phyloP scores from a whole-genome alignment of 2,888 invertebrate genomes.

The Spilosoma lubricipeda region DNA sequence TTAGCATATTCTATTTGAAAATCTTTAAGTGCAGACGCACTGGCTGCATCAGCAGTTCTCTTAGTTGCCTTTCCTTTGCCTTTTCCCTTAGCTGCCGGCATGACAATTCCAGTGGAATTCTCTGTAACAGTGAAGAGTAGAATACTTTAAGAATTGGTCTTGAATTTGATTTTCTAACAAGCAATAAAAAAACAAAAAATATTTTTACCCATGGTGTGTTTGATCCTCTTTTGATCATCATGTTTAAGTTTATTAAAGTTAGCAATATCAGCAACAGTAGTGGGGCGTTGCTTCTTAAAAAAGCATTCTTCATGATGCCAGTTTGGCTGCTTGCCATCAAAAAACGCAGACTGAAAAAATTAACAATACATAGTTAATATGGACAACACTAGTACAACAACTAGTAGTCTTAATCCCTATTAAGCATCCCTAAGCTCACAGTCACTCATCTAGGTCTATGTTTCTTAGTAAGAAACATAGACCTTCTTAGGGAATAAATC shows the following conservation, averaged over 20 bases:
- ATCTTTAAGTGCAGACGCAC: slow-evolving; percentile 83
- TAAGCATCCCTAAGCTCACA: not conserved
- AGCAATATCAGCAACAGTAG: slow-evolving; percentile 91
- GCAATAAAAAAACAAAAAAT: not conserved
- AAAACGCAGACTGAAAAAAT: slow-evolving; percentile 90
- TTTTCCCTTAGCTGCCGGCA: slow-evolving; percentile 81
- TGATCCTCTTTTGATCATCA: slow-evolving; percentile 94
- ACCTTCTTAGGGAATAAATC: too few relatives aligned
- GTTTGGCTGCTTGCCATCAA: slow-evolving; percentile 94
- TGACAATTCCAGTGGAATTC: slow-evolving; percentile 65
- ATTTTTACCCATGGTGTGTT: slow-evolving; percentile 87
- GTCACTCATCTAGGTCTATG: not conserved
- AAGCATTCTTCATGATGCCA: slow-evolving; percentile 97
- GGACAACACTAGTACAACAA: not conserved
- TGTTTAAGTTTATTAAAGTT: slow-evolving; percentile 92
- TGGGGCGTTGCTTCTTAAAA: slow-evolving; percentile 92
- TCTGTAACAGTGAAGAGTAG: slow-evolving; percentile 36
- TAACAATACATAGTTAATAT: not conserved
- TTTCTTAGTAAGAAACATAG: too few relatives aligned
- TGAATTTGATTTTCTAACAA: not conserved
- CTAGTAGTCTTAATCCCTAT: not conserved
- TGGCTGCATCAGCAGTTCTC: slow-evolving; percentile 63
- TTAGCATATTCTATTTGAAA: slow-evolving; percentile 95
- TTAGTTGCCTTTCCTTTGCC: slow-evolving; percentile 81
- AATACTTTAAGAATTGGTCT: not conserved